Evolutionary conservation across 2,113 vertebrate species (phyloP), one percentile per base, ranked within the genome.

Genomic region (Geococcyx californianus): DNA sequence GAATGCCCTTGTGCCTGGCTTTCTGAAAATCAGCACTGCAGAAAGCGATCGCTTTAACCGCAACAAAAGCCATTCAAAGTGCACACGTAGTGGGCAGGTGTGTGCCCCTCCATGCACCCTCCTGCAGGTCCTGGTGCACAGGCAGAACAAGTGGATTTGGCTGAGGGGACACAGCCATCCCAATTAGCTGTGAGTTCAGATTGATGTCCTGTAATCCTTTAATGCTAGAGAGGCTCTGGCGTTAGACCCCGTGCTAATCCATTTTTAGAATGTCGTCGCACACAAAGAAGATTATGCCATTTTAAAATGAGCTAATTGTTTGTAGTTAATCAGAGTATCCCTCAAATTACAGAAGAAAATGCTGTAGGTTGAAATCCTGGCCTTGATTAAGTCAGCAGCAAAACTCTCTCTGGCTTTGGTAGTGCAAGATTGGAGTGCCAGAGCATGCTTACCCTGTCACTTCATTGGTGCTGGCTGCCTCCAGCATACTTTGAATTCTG

Each of bases 1-100:
- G 73, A 97, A 97, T 96, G 96, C 89, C 97, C 96, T 98, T 98
- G 97, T 95, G 91, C 44, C 66, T 88, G 92, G 90, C 84, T 95
- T 85, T 94, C 90, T 74, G 74, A 70, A 95, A 88, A 80, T 34
- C 74, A 94, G 63, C 34, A 3, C 89, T 88, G 83, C 29, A 62
- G 88, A 83, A 95, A 86, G 59, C 1, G 21, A 78, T 80, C 4
- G 6, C 51, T 83, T 94, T 16, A 64, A 20, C 59, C 26, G 10
- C 42, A 47, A 8, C 36, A 60, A 79, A 80, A 74, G 11, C 68
- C 28, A 3, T 47, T 76, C 20, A 6, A 5, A 88, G 5, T 69
- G 78, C 42, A 33, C 54, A 11, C 1, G 2, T 0, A 16, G 64
- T 34, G 63, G 66, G 59, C 58, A 67, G 67, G 44, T 14, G 1